Conservation (phyloP, 1,140 invertebrate genomes). For the Drosophila hydei region DNA sequence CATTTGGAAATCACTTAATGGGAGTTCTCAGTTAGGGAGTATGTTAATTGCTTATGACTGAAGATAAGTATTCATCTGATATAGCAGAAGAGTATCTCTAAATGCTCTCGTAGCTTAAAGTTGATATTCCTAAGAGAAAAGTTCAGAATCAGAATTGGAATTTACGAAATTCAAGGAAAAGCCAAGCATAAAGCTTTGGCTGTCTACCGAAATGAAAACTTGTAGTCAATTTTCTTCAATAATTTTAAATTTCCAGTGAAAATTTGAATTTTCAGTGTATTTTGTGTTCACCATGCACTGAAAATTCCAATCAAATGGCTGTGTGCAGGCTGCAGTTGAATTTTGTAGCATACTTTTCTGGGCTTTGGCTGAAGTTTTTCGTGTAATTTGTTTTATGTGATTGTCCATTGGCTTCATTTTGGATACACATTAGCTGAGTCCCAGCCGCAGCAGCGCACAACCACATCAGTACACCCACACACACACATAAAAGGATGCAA, state of each 20-base stretch:
- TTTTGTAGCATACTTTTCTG: conserved; percentile 74
- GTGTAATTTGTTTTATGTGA: conserved; percentile 81
- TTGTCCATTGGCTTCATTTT: conserved; percentile 79
- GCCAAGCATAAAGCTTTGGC: too few species aligned
- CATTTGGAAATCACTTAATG: too few species aligned
- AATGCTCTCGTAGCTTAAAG: background rate
- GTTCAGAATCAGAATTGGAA: too few species aligned
- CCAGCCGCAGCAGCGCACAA: conserved; percentile 61
- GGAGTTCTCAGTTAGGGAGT: too few species aligned
- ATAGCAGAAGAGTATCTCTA: too few species aligned
- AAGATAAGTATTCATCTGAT: too few species aligned
- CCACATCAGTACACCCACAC: conserved; percentile 7
- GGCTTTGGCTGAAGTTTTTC: conserved; percentile 70
- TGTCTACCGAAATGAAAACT: too few species aligned
- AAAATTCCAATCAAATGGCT: conserved; percentile 1
- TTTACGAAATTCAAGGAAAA: too few species aligned
- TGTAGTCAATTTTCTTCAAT: too few species aligned
- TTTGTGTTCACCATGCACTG: background rate
- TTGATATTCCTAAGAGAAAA: too few species aligned
- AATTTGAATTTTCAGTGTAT: background rate
- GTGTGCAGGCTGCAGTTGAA: conserved; percentile 59
- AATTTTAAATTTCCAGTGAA: background rate
- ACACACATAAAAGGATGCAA: conserved; percentile 57
- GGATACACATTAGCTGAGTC: conserved; percentile 69
- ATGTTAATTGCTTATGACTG: too few species aligned